Evolutionary conservation across 2,797 vertebrate genomes (phyloP), one percentile per base, ranked within the genome.

Genomic region (Semotilus atromaculatus): DNA sequence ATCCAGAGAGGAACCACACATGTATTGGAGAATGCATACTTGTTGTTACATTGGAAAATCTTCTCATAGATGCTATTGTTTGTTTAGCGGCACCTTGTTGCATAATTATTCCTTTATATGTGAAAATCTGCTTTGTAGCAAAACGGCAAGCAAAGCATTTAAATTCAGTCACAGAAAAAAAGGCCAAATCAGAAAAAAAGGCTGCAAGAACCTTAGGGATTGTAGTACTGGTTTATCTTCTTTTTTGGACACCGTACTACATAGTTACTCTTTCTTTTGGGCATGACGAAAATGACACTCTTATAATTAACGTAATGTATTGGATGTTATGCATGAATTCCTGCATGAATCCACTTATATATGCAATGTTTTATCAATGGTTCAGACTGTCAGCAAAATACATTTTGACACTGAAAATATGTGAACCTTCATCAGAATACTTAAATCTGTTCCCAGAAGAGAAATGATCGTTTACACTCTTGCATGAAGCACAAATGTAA

Each of bases 301-400:
- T 76, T 1, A 36, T 76, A 29, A 76, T 76, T 36, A 64, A 36
- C 5, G 5, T 91, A 1, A 75, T 91, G 73, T 85, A 90, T 38
- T 93, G 91, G 91, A 10, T 93, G n/a, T 3, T 93, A 48, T 90
- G 73, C 29, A 84, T 90, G 4, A 93, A 93, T 78, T 93, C 92
- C 21, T 91, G 89, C 31, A 43, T 94, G 74, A 94, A 93, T 81
- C 91, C 92, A 3, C 82, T 93, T 14, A 92, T 93, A 7, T 92
- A 93, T 53, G 90, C 91, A 7, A 85, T 94, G 45, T 94, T 92
- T 80, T 93, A 93, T 34, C 88, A 90, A 0, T 93, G 93, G 92
- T 94, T 93, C 60, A 91, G 91, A 83, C 90, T 88, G 82, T 83
- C 91, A 4, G 88, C 88, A 5, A 90, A 85, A 72, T 70, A 86